Evolutionary conservation across 2,797 vertebrate genomes (phyloP).

Genomic region (Anisognathus igniventris): DNA sequence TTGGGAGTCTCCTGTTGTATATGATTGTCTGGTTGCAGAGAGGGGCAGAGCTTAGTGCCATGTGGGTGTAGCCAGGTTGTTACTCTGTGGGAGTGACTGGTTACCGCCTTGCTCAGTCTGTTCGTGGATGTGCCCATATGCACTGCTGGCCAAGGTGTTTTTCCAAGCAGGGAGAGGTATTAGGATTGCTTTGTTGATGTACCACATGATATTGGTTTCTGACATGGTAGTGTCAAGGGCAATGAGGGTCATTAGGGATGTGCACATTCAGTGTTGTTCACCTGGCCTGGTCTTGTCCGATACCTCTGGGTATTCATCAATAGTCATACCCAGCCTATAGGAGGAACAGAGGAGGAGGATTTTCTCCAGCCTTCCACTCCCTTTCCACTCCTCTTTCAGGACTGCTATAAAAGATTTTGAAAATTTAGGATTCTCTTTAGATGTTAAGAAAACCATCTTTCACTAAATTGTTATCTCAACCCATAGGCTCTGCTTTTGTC

Average conservation of each 20-base stretch:
- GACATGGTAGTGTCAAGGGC: not conserved
- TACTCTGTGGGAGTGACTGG: not conserved
- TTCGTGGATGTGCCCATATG: not conserved
- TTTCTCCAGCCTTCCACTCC: not conserved
- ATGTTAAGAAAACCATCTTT: not conserved
- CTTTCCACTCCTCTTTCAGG: not conserved
- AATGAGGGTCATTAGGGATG: not conserved
- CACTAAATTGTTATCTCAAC: not conserved
- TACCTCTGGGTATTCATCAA: not conserved
- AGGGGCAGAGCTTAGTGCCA: not conserved
- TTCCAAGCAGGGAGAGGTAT: not conserved
- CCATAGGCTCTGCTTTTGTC: not conserved
- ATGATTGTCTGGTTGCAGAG: not conserved
- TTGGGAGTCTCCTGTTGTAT: not conserved
- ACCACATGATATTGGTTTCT: not conserved
- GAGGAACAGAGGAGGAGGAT: not conserved
- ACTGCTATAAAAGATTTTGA: not conserved
- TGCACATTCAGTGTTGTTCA: not conserved
- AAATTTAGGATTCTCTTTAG: not conserved
- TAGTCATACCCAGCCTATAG: not conserved
- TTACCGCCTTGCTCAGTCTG: accelerated
- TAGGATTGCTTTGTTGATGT: not conserved
- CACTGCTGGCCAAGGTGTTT: not conserved
- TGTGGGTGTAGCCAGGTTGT: not conserved
- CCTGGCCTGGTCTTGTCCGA: not conserved